Base-by-base conservation (phyloP, 2,797 vertebrate species). In the Tinamus major region DNA sequence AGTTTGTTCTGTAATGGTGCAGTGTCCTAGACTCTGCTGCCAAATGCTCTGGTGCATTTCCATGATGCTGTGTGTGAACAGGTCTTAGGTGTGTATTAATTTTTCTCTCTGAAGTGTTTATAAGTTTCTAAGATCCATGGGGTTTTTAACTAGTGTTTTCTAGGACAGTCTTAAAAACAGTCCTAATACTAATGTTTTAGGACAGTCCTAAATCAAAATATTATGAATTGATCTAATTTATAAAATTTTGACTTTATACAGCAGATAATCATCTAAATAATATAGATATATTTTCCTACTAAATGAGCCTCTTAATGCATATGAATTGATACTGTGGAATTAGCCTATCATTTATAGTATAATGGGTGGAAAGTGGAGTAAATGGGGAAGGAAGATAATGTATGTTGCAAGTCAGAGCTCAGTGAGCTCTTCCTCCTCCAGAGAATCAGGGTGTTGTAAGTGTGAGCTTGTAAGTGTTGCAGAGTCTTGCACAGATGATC, bases 381-480 rank as follows among this genome's bases (percentile, higher is more conserved):
- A 48, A 12, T 4, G 19, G 11, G 20, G 33, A 67, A 53, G 46
- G 24, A 0, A 1, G 49, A 33, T 42, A 58, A 23, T 58, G 2
- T 44, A 2, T 58, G 10, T 26, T 61, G 5, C 5, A 41, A 31
- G 27, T 33, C 48, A 62, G 82, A 70, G 20, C 18, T 55, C 20
- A 55, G 10, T 13, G 35, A 71, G 42, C 17, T 78, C 5, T 1
- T 48, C 10, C 37, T 87, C 31, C 23, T 67, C 4, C 9, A 62
- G 63, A 63, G 9, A 10, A 26, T 13, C 63, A 33, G 10, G 1
- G 3, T 74, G 4, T 48, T 84, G 11, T 24, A 53, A 0, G 0
- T 37, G 10, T 58, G 27, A 46, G 64, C 35, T 39, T 63, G 11
- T 7, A 42, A 84, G 13, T n/a, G 48, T 77, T 77, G 35, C 23